Percentiles rank a stretch among this genome's conserved stretches.
Evolutionary conservation across 2,113 vertebrate species (phyloP).

Genomic region (Vireo altiloquus): DNA sequence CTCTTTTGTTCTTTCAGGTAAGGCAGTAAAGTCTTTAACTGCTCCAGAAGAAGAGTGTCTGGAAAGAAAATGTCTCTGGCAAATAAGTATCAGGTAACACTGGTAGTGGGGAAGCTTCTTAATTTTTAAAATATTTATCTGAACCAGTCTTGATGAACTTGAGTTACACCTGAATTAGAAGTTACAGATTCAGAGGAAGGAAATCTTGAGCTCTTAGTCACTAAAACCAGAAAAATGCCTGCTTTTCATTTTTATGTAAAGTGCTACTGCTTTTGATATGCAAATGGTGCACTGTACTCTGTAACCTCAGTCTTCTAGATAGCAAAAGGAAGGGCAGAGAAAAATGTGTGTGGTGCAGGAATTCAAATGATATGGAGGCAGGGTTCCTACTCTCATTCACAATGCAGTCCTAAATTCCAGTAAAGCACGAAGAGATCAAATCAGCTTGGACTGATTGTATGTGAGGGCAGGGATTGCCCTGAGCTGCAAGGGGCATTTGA

Average conservation of each 20-base stretch:
- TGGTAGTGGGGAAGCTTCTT: background rate
- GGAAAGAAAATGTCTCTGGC: background rate
- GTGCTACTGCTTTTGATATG: constrained; percentile 18
- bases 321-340: constrained; percentile 14
- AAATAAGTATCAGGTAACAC: background rate
- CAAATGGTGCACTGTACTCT: background rate
- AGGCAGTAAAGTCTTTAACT: background rate
- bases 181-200: background rate
- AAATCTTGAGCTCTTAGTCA: constrained; percentile 12
- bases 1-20: background rate
- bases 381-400: background rate
- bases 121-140: background rate
- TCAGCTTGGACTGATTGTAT: background rate
- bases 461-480: background rate
- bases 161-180: background rate
- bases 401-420: background rate
- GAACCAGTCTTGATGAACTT: background rate
- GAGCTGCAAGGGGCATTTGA: background rate
- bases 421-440: background rate
- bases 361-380: background rate
- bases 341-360: background rate
- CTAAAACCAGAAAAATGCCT: constrained; percentile 7
- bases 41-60: background rate
- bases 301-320: constrained; percentile 18
- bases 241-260: background rate